These are phyloP conservation scores for Heliconius hermathena DNA, from an alignment of 1,140 invertebrate genomes.

Conservation along the genomic window DNA sequence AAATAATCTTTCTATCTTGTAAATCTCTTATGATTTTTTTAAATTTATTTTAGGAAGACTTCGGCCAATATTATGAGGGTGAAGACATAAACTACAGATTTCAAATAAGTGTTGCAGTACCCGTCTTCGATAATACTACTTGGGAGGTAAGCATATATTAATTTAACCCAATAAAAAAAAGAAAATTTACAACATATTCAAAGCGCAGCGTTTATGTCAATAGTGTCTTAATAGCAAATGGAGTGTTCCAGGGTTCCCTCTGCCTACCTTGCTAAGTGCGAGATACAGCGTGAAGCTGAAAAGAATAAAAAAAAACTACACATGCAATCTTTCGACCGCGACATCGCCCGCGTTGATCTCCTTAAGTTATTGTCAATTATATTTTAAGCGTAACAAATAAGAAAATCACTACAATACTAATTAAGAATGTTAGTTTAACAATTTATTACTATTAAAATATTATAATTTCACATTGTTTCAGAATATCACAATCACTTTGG, in stretches of 20 bases:
- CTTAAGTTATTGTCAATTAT: too few relatives aligned
- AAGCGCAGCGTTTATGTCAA: too few relatives aligned
- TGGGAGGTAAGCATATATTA: constrained; percentile 52
- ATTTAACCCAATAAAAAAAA: not conserved
- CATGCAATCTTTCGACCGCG: too few relatives aligned
- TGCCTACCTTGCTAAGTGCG: too few relatives aligned
- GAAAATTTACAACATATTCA: too few relatives aligned
- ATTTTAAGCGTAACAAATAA: not conserved
- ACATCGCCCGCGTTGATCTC: too few relatives aligned
- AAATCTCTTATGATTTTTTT: not conserved
- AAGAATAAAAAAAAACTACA: too few relatives aligned
- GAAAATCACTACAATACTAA: not conserved
- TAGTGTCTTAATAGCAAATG: too few relatives aligned
- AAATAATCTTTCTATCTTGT: too few relatives aligned
- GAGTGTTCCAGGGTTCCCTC: too few relatives aligned
- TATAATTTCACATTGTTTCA: constrained; percentile 50
- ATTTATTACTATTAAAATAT: not conserved
- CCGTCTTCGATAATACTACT: constrained; percentile 66
- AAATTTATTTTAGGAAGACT: constrained; percentile 54
- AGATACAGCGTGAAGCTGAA: too few relatives aligned
- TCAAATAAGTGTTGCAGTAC: constrained; percentile 68
- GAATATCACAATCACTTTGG: constrained; percentile 67
- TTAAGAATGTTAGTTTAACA: not conserved
- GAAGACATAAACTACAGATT: constrained; percentile 66
- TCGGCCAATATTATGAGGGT: constrained; percentile 69